Evolutionary conservation across 2,888 invertebrate species (phyloP).

Genomic region (Xestobium rufovillosum): DNA sequence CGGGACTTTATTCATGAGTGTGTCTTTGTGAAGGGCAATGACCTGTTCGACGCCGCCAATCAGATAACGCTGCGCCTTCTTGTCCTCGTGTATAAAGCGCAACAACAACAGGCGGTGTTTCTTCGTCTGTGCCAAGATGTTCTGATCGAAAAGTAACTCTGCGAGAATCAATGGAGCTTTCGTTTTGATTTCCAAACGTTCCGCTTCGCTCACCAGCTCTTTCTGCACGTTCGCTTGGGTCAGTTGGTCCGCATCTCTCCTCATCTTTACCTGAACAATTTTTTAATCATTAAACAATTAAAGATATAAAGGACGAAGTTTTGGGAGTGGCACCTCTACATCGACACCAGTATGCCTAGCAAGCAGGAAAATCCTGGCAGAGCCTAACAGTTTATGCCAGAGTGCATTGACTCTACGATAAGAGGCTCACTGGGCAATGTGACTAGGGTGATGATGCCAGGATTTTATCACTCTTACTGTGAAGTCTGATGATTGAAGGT

Average conservation of each 20-base stretch:
- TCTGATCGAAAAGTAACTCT: constrained; percentile 75
- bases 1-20: constrained; percentile 75
- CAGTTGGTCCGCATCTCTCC: constrained; percentile 55
- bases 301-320: too few relatives aligned
- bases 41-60: constrained; percentile 93
- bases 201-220: constrained; percentile 74
- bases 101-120: constrained; percentile 71
- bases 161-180: constrained; percentile 91
- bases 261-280: too few relatives aligned
- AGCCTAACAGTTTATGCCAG: too few relatives aligned
- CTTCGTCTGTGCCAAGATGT: constrained; percentile 54
- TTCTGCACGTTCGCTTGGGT: constrained; percentile 55
- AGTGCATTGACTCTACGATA: too few relatives aligned
- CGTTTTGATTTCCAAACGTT: constrained; percentile 86
- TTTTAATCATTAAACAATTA: too few relatives aligned
- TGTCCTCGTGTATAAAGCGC: constrained; percentile 74
- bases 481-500: too few relatives aligned
- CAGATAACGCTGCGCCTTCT: constrained; percentile 83
- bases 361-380: too few relatives aligned
- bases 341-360: too few relatives aligned
- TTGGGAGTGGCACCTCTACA: too few relatives aligned
- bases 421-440: too few relatives aligned
- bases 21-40: constrained; percentile 68
- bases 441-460: too few relatives aligned
- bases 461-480: too few relatives aligned